These are phyloP conservation scores for Peromyscus californicus DNA, from an alignment of 2,113 vertebrate genomes.

Conservation along the genomic window DNA sequence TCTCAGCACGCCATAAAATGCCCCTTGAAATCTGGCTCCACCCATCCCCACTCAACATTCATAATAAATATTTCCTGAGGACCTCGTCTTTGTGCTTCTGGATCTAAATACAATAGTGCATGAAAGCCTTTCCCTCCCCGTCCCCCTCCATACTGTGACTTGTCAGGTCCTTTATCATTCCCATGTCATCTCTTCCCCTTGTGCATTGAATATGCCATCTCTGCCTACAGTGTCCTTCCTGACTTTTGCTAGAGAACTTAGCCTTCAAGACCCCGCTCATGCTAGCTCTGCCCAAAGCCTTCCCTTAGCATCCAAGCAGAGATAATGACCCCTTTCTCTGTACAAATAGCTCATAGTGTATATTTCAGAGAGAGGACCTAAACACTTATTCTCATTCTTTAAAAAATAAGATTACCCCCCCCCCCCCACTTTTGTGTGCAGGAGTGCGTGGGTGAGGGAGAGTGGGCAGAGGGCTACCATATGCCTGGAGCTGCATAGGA, in stretches of 20 bases:
- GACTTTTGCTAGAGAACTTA: not conserved
- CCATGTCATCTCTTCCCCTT: not conserved
- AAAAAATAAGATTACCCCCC: not conserved
- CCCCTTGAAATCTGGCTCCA: slow-evolving; percentile 42
- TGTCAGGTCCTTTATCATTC: not conserved
- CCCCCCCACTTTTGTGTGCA: not conserved
- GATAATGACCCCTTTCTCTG: not conserved
- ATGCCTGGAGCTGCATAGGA: not conserved
- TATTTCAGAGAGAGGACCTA: not conserved
- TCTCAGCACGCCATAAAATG: not conserved
- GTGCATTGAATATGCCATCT: not conserved
- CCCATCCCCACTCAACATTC: not conserved
- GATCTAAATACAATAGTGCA: not conserved
- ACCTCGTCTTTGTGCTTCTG: not conserved
- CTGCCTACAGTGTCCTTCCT: not conserved
- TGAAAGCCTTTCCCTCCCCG: not conserved
- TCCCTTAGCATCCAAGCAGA: not conserved
- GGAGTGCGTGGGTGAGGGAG: no score
- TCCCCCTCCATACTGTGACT: no score
- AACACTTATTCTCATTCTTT: not conserved
- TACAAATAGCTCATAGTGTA: not conserved
- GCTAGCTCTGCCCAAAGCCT: not conserved
- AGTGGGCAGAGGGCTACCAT: not conserved
- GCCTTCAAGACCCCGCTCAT: not conserved
- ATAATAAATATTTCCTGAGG: not conserved